Base-by-base conservation (phyloP, 2,888 invertebrate species). In the Quadroppia sp. region DNA sequence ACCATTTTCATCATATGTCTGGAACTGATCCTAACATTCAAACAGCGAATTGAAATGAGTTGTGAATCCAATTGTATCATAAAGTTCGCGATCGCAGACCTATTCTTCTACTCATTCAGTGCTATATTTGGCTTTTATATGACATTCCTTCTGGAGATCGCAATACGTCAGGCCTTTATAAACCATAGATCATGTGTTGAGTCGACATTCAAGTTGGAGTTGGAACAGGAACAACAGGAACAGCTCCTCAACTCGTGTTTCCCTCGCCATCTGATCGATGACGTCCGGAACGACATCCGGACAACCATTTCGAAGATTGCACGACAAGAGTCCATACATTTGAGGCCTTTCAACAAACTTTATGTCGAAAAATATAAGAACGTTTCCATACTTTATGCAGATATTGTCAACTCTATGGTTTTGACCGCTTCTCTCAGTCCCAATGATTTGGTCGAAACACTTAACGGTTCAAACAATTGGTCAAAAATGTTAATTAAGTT, bases 351-450 rank as follows among this genome's bases (percentile, higher is more conserved):
- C 83, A 94, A 94, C 79, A 90, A 92, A 80, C 84, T 93, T 0
- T 93, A 93, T 80, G 89, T 95, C 0, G 91, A 92, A 82, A 89
- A 89, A 48, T 93, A 95, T 81, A 87, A 90, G 20, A 89, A 94
- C 80, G 94, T 95, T 1, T 83, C 92, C 78, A 91, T 95, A 77
- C 83, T 95, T 42, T 95, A 92, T 80, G 94, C 95, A 0, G 95
- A 95, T 82, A 92, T 95, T 64, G 94, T 94, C 0, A 94, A 94
- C 83, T 95, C 93, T 80, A 94, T 94, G 0, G 88, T 89, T 79
- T 87, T 93, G 83, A 94, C 95, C 0, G 90, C 90, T 0, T 89
- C 89, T 0, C 82, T 95, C 72, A 88, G 89, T 0, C 90, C 92
- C 0, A 87, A 89, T 80, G 88, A 90, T 77, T 86, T 95, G 78